A percentile compares a stretch with the other conserved stretches of the same genome.
phyloP scores from a whole-genome alignment of 2,113 vertebrate species.

The Motacilla alba region DNA sequence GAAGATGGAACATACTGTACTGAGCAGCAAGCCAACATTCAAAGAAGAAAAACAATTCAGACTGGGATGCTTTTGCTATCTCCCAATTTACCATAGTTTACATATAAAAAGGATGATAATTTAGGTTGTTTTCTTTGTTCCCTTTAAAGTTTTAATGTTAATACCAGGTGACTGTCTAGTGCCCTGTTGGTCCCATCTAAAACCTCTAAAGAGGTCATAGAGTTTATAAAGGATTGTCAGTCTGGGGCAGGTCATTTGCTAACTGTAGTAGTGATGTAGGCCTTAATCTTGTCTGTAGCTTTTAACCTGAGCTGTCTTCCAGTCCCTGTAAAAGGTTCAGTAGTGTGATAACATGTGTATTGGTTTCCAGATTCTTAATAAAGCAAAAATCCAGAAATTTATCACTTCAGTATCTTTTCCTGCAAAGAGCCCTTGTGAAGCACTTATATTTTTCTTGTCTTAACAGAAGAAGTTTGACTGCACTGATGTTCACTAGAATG shows the following conservation, averaged over 20 bases:
- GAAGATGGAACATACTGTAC: conserved; percentile 41
- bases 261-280: not conserved
- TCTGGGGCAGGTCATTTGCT: not conserved
- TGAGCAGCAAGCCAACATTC: not conserved
- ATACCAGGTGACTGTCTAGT: not conserved
- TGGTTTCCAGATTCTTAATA: not conserved
- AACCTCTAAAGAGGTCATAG: not conserved
- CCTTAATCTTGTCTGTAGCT: not conserved
- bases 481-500: fast-evolving
- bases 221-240: not conserved
- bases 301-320: not conserved
- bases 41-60: not conserved
- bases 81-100: not conserved
- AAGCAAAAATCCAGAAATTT: not conserved
- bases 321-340: not conserved
- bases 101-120: not conserved
- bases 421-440: not conserved
- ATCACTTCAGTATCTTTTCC: not conserved
- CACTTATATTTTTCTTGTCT: not conserved
- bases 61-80: not conserved
- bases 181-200: not conserved
- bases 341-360: not conserved
- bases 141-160: not conserved
- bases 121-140: not conserved
- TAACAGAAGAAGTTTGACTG: not conserved